These are phyloP conservation scores for Antennarius maculatus DNA, from an alignment of 2,797 vertebrate species.

Conservation along the genomic window DNA sequence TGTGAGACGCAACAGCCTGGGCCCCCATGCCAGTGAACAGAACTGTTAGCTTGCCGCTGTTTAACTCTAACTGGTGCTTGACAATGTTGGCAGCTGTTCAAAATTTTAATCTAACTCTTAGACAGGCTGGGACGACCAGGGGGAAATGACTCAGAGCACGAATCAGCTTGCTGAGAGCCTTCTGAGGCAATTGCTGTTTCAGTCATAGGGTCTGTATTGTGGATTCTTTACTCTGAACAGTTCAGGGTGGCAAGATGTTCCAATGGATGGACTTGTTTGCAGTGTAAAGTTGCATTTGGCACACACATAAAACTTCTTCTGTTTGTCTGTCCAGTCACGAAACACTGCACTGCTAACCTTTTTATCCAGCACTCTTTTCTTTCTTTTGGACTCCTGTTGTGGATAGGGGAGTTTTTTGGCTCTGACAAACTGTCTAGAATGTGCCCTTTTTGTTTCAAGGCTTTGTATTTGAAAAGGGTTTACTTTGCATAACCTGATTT, in stretches of 20 bases:
- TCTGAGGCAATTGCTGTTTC: constrained; percentile 40
- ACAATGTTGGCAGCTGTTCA: constrained; percentile 70
- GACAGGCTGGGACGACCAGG: constrained; percentile 23
- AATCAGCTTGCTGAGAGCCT: constrained; percentile 51
- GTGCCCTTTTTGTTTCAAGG: constrained; percentile 55
- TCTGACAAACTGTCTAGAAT: constrained; percentile 56
- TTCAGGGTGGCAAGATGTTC: constrained; percentile 70
- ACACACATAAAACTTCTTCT: constrained; percentile 76
- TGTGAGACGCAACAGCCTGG: constrained; percentile 48
- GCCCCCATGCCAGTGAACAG: constrained; percentile 36
- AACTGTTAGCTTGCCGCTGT: constrained; percentile 51
- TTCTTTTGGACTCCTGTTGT: constrained; percentile 63
- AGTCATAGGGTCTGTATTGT: constrained; percentile 41
- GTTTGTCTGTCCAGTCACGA: constrained; percentile 79
- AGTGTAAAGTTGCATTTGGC: constrained; percentile 80
- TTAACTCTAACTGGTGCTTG: constrained; percentile 66
- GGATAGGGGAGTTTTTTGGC: constrained; percentile 70
- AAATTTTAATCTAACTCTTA: constrained; percentile 58
- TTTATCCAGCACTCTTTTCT: constrained; percentile 65
- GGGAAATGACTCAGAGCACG: constrained; percentile 56
- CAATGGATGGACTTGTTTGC: constrained; percentile 75
- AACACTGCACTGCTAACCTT: constrained; percentile 74
- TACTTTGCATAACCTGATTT: constrained; percentile 66
- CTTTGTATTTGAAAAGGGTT: constrained; percentile 71
- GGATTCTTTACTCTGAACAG: constrained; percentile 44